These are phyloP conservation scores for Drosophila fungiperda DNA, from an alignment of 2,888 invertebrate species.

Conservation along the genomic window DNA sequence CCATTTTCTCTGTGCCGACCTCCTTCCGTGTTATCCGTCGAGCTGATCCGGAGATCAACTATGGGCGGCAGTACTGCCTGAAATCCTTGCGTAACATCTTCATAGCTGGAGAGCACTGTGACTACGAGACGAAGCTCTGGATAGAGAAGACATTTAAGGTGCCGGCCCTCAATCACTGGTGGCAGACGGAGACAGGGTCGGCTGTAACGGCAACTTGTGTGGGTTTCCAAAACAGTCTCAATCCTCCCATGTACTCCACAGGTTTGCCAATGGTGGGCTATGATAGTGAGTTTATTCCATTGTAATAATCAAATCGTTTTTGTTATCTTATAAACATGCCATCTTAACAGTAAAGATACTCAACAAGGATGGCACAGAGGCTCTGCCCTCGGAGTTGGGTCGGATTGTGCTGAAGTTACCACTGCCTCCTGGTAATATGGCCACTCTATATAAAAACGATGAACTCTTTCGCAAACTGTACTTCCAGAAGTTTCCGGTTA, in stretches of 20 bases:
- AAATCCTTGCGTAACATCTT: conserved; percentile 90
- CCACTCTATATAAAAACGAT: conserved; percentile 92
- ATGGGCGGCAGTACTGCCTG: conserved; percentile 89
- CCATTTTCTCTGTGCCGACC: conserved; percentile 96
- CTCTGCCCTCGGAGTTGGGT: conserved; percentile 91
- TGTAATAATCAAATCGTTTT: background rate
- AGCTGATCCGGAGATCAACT: conserved; percentile 90
- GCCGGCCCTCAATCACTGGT: conserved; percentile 96
- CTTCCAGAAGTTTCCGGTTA: conserved; percentile 93
- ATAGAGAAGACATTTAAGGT: conserved; percentile 89
- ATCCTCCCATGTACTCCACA: conserved; percentile 91
- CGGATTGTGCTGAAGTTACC: conserved; percentile 93
- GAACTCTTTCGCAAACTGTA: conserved; percentile 92
- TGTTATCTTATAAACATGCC: background rate
- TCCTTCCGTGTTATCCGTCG: conserved; percentile 93
- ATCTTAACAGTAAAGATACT: conserved; percentile 88
- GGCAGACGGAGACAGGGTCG: conserved; percentile 98
- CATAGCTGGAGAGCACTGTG: conserved; percentile 97
- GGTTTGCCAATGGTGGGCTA: conserved; percentile 96
- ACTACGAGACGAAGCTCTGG: conserved; percentile 94
- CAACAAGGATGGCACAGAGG: conserved; percentile 89
- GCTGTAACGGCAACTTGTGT: conserved; percentile 94
- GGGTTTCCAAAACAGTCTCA: conserved; percentile 90
- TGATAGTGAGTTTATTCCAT: conserved; percentile 87
- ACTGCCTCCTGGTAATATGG: conserved; percentile 94